Evolutionary conservation across 2,797 vertebrate genomes (phyloP).

Genomic region (Sebastes itinus): DNA sequence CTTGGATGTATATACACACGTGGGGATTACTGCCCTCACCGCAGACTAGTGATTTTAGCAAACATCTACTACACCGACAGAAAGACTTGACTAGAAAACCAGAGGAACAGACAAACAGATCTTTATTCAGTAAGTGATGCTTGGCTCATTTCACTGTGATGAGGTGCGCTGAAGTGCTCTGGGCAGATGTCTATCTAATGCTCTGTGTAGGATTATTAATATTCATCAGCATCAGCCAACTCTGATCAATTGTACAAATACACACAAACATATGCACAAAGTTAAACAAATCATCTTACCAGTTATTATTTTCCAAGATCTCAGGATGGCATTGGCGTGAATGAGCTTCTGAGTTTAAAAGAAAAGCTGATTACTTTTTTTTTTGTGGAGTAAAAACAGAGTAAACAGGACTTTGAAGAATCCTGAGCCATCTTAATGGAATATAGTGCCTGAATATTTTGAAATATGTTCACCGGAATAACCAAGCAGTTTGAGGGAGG

Average conservation of each 20-base stretch:
- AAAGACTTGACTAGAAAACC: background rate
- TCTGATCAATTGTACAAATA: slow-evolving; percentile 6
- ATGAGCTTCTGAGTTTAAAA: background rate
- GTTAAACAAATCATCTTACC: background rate
- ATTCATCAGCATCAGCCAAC: slow-evolving; percentile 20
- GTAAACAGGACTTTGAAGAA: slow-evolving; percentile 16
- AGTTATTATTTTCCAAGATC: background rate
- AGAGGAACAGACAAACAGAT: background rate
- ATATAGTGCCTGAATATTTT: slow-evolving; percentile 3
- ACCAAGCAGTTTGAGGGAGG: background rate
- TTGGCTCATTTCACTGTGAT: background rate
- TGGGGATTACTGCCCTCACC: background rate
- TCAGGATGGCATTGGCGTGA: background rate
- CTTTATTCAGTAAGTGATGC: background rate
- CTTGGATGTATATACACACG: background rate
- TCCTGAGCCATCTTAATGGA: background rate
- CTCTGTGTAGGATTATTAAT: slow-evolving; percentile 14
- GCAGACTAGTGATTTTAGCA: background rate
- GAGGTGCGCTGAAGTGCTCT: slow-evolving; percentile 5
- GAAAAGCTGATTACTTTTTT: slow-evolving; percentile 13
- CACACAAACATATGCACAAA: background rate
- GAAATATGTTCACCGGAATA: background rate
- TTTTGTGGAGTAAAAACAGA: background rate
- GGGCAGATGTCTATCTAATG: slow-evolving; percentile 23
- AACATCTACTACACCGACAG: background rate